Evolutionary conservation across 2,113 vertebrate genomes (phyloP).

Genomic region (Enhydra lutris): DNA sequence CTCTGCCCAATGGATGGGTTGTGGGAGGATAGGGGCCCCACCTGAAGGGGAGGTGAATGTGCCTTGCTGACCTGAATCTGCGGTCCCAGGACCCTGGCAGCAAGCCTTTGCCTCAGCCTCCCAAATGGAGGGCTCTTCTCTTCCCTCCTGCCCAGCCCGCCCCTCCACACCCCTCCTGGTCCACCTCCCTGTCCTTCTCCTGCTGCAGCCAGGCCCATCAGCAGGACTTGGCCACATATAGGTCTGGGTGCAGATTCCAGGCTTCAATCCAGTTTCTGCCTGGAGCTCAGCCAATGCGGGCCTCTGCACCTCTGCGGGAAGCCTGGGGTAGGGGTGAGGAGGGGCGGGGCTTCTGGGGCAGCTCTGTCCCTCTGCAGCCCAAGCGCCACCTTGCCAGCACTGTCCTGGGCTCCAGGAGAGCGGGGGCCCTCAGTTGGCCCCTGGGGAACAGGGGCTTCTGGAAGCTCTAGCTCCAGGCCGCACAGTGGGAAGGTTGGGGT

Average conservation of each 20-base stretch:
- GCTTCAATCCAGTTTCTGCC: neutral
- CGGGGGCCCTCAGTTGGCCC: neutral
- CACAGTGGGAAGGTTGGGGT: accelerated
- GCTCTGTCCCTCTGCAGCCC: neutral
- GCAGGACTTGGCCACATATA: neutral
- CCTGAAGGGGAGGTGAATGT: neutral
- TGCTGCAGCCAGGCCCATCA: neutral
- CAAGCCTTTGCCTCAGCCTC: neutral
- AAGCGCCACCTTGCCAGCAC: neutral
- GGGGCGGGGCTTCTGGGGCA: accelerated
- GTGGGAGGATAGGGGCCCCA: neutral
- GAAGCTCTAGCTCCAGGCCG: neutral
- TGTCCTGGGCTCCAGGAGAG: neutral
- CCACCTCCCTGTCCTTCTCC: neutral
- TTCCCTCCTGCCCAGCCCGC: neutral
- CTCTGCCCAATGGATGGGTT: neutral
- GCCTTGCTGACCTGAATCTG: neutral
- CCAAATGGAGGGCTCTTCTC: neutral
- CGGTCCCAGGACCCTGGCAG: neutral
- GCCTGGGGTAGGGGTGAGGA: neutral
- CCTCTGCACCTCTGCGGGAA: neutral
- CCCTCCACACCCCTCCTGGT: neutral
- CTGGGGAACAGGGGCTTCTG: neutral
- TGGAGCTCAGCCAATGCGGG: neutral
- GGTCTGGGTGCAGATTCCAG: neutral